A percentile compares a stretch with the other conserved stretches of the same genome.
phyloP scores from a whole-genome alignment of 1,140 invertebrate species.

The Lucilia sericata region DNA sequence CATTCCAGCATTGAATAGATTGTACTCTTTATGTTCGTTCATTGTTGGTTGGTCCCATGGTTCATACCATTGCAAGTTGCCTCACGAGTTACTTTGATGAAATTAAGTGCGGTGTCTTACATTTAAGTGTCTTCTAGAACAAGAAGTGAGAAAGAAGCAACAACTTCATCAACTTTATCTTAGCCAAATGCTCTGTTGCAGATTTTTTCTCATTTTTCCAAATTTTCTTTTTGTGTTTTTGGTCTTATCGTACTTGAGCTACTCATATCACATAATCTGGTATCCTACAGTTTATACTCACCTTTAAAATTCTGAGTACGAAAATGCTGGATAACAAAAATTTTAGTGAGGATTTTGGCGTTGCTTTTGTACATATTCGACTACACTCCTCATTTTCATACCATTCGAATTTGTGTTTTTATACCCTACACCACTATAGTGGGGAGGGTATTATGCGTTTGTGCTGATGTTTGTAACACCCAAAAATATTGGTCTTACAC shows the following conservation, averaged over 20 bases:
- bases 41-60: not conserved
- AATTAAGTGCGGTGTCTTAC: conserved; percentile 41
- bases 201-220: not conserved
- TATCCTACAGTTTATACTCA: conserved; percentile 14
- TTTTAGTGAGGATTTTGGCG: not conserved
- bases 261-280: conserved; percentile 15
- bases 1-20: not conserved
- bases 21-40: not conserved
- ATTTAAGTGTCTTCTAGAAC: conserved; percentile 37
- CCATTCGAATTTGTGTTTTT: not conserved
- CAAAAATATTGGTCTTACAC: too few relatives aligned
- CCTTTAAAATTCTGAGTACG: not conserved
- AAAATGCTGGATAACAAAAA: not conserved
- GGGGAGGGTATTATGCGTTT: too few relatives aligned
- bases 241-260: conserved; percentile 20
- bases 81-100: conserved; percentile 37
- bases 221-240: not conserved
- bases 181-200: not conserved
- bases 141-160: conserved; percentile 33
- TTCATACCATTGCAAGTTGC: not conserved
- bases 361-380: not conserved
- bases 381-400: not conserved
- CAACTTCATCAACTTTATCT: conserved; percentile 7
- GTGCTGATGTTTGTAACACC: too few relatives aligned
- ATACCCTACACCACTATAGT: too few relatives aligned